A percentile compares a stretch with the other conserved stretches of the same genome.
Conservation (phyloP, 1,140 invertebrate genomes). For the Papilio aristodemus region DNA sequence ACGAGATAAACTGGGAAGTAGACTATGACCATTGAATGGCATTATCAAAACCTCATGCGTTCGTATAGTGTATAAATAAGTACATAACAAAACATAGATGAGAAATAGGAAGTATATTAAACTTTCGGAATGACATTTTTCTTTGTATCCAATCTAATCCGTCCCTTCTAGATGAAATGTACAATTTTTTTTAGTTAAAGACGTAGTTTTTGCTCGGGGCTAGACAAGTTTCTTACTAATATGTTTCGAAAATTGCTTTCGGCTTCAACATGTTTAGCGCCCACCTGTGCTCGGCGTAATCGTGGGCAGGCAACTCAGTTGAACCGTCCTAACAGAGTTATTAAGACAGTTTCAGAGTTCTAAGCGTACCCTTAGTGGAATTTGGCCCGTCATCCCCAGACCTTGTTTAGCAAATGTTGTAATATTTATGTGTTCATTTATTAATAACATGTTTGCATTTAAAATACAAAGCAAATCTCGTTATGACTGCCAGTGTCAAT, state of each 20-base stretch:
- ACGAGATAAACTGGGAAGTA: too few species aligned
- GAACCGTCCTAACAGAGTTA: slow-evolving; percentile 7
- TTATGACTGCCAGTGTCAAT: too few species aligned
- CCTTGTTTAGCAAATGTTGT: neutral
- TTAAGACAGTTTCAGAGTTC: slow-evolving; percentile 8
- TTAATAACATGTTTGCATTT: neutral
- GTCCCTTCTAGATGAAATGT: neutral
- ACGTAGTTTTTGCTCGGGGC: neutral
- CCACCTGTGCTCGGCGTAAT: slow-evolving; percentile 1
- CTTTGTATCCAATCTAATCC: neutral
- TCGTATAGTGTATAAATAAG: too few species aligned
- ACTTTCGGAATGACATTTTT: neutral
- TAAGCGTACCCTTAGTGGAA: neutral
- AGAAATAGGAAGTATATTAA: too few species aligned
- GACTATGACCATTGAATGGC: too few species aligned
- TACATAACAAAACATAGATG: too few species aligned
- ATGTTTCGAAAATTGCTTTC: neutral
- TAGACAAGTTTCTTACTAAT: slow-evolving; percentile 5
- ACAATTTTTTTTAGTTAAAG: neutral
- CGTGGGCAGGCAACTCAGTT: neutral
- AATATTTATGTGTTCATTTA: neutral
- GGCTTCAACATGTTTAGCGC: neutral
- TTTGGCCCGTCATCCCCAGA: slow-evolving; percentile 3
- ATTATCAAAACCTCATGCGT: too few species aligned
- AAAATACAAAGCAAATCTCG: neutral